Conservation (phyloP, 35 echinoderm and acorn worm species). For the Stichopus chloronotus region DNA sequence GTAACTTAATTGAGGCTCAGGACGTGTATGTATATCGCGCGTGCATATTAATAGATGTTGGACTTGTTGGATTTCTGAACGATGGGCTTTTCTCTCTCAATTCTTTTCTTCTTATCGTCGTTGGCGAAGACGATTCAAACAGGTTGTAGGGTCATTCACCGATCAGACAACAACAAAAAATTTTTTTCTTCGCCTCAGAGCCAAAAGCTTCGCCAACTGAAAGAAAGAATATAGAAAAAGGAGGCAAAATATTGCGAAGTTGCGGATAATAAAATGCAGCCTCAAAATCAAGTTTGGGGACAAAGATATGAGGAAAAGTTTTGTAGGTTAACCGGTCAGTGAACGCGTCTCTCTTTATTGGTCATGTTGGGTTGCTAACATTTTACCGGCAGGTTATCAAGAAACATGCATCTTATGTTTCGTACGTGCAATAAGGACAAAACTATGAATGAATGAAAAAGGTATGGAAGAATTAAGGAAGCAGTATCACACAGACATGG, state of each 20-base stretch:
- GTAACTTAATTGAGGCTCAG: background rate
- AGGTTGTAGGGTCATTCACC: slow-evolving; percentile 53
- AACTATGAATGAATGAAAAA: too few relatives aligned
- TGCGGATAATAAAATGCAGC: background rate
- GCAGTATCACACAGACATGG: too few relatives aligned
- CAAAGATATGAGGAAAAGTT: slow-evolving; percentile 1
- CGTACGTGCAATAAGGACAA: too few relatives aligned
- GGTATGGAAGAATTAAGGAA: too few relatives aligned
- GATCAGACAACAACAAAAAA: slow-evolving; percentile 22
- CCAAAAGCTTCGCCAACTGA: background rate
- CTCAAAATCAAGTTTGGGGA: background rate
- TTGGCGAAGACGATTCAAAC: slow-evolving; percentile 25
- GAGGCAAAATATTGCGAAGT: background rate
- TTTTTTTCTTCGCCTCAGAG: background rate
- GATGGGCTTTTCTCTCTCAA: background rate
- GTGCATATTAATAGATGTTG: background rate
- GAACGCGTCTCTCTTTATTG: background rate
- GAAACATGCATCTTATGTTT: too few relatives aligned
- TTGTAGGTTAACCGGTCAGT: slow-evolving; percentile 37
- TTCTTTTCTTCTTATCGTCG: background rate
- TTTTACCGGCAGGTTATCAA: too few relatives aligned
- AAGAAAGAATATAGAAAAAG: background rate
- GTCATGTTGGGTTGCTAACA: too few relatives aligned
- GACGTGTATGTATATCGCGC: background rate
- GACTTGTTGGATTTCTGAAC: background rate